Conservation (phyloP, 2,113 vertebrate species). For the Chloropsis hardwickii region DNA sequence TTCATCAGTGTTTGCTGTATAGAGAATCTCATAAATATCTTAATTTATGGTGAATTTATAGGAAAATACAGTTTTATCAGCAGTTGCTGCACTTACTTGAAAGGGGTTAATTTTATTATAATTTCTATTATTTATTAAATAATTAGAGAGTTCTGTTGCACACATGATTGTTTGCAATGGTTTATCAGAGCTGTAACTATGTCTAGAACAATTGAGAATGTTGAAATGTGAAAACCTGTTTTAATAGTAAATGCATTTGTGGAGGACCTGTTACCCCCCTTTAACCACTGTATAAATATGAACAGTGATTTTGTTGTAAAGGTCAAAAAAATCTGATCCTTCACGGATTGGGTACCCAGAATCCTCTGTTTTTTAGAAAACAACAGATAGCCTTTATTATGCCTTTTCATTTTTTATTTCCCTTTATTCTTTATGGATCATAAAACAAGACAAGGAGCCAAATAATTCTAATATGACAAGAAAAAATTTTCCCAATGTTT, state of each 20-base stretch:
- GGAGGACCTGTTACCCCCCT: neutral
- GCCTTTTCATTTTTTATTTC: neutral
- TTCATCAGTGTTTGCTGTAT: neutral
- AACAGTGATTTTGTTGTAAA: neutral
- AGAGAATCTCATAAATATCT: neutral
- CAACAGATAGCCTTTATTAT: neutral
- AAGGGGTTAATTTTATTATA: neutral
- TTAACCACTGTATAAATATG: neutral
- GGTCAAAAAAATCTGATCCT: neutral
- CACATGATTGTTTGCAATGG: neutral
- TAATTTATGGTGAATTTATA: slow-evolving; percentile 4
- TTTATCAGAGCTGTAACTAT: neutral
- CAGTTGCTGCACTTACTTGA: neutral
- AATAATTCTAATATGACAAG: neutral
- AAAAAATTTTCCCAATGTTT: neutral
- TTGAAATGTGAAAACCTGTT: neutral
- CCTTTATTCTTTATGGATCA: neutral
- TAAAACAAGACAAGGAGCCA: neutral
- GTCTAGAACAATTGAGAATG: neutral
- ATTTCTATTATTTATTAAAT: neutral
- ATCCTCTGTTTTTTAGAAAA: neutral
- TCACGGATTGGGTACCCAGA: neutral
- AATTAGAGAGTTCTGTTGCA: neutral
- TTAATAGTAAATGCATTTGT: neutral
- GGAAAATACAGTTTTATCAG: neutral